phyloP scores from a whole-genome alignment of 2,888 invertebrate genomes.

The Mesoligia furuncula region DNA sequence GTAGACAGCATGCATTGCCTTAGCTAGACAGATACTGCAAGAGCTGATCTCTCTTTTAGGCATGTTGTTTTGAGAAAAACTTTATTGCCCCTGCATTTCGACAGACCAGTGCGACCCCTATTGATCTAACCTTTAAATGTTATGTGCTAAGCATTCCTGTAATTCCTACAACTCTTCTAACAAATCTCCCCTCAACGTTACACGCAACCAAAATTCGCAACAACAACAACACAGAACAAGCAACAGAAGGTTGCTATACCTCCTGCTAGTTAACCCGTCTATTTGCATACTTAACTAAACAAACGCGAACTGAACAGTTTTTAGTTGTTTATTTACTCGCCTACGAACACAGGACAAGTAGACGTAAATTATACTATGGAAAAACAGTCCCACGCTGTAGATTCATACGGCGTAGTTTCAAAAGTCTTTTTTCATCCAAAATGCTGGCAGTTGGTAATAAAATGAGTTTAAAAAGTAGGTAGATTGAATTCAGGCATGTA shows the following conservation, averaged over 20 bases:
- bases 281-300: conserved; percentile 62
- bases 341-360: conserved; percentile 12
- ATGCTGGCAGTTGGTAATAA: conserved; percentile 16
- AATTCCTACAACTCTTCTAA: neutral
- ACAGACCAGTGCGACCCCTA: neutral
- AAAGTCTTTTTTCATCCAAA: conserved; percentile 19
- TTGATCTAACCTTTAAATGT: neutral
- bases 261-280: conserved; percentile 48
- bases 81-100: neutral
- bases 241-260: conserved; percentile 43
- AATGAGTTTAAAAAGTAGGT: conserved; percentile 37
- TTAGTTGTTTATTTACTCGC: conserved; percentile 57
- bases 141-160: neutral
- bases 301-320: conserved; percentile 59
- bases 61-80: neutral
- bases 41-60: neutral
- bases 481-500: conserved; percentile 41
- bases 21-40: neutral
- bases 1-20: neutral
- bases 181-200: conserved; percentile 3
- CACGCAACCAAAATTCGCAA: conserved; percentile 36
- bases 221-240: conserved; percentile 44
- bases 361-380: conserved; percentile 17
- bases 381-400: conserved; percentile 4
- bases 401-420: neutral